These are phyloP conservation scores for Antidorcas marsupialis DNA, from an alignment of 2,113 vertebrate genomes.

Conservation along the genomic window DNA sequence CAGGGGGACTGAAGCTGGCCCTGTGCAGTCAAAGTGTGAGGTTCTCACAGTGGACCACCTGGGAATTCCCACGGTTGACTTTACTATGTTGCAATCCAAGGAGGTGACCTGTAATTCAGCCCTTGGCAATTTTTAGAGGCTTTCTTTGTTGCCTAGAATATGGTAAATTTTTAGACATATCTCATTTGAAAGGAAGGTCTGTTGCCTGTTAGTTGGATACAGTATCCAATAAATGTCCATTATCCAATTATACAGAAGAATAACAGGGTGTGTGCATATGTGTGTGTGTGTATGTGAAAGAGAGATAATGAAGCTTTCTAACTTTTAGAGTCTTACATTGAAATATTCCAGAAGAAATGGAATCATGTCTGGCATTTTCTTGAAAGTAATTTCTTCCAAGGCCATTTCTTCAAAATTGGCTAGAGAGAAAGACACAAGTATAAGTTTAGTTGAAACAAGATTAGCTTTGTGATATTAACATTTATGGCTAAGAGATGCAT, in stretches of 20 bases:
- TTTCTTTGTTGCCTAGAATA: neutral
- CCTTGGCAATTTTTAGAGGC: neutral
- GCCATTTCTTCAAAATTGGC: neutral
- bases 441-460: neutral
- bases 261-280: neutral
- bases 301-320: neutral
- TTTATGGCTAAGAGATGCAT: neutral
- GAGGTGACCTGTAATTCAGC: neutral
- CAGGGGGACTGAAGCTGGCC: fast-evolving
- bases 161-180: neutral
- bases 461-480: neutral
- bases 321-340: neutral
- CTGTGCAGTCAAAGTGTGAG: neutral
- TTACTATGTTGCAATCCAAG: neutral
- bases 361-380: neutral
- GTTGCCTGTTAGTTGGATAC: neutral
- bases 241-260: neutral
- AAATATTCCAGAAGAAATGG: neutral
- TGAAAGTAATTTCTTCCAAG: neutral
- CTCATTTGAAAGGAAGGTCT: neutral
- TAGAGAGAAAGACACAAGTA: neutral
- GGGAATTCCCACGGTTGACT: neutral
- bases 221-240: neutral
- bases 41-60: neutral
- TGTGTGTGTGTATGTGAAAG: neutral